Conservation (phyloP, 2,797 vertebrate species). For the Micrastur ruficollis region DNA sequence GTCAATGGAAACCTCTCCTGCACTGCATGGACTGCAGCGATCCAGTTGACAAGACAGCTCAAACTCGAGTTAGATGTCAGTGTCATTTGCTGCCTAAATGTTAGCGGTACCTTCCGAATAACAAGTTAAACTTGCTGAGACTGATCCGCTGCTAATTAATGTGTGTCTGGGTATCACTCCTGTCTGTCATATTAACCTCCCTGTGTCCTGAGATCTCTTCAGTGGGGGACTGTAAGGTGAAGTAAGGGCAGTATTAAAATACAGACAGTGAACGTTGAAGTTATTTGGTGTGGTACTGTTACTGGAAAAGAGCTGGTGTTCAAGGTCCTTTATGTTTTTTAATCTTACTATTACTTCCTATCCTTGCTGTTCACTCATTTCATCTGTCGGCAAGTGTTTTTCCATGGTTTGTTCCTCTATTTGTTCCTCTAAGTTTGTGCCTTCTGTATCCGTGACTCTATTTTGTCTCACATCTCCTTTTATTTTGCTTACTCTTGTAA, state of each 20-base stretch:
- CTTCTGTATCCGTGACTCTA: background rate
- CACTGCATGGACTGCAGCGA: background rate
- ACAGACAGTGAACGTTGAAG: background rate
- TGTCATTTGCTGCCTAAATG: background rate
- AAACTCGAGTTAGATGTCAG: background rate
- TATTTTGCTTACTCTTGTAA: background rate
- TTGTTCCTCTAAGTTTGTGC: background rate
- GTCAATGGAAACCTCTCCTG: background rate
- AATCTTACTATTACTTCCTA: background rate
- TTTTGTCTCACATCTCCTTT: slow-evolving; percentile 4
- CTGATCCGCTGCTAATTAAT: background rate
- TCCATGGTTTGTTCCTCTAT: background rate
- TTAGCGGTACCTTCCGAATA: background rate
- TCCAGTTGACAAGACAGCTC: background rate
- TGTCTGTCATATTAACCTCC: background rate
- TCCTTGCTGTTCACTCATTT: background rate
- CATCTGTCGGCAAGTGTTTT: background rate
- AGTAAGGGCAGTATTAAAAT: background rate
- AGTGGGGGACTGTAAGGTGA: fast-evolving
- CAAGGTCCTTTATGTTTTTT: background rate
- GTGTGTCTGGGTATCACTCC: background rate
- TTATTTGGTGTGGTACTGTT: background rate
- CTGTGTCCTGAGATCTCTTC: background rate
- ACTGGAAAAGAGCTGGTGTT: background rate
- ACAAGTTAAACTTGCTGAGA: background rate